phyloP scores from a whole-genome alignment of 1,140 invertebrate genomes.

The Teleogryllus occipitalis region DNA sequence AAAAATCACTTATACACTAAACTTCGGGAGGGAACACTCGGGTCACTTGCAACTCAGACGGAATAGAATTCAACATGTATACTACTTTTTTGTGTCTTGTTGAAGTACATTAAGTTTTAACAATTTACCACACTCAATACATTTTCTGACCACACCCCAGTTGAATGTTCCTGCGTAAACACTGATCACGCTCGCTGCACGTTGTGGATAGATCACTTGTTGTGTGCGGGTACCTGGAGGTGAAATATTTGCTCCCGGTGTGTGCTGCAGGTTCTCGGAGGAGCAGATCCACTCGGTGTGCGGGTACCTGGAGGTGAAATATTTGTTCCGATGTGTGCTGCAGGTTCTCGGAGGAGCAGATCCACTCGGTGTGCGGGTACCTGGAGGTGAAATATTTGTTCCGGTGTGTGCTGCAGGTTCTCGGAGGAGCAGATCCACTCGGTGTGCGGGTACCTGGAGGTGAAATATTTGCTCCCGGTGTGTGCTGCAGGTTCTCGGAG shows the following conservation, averaged over 20 bases:
- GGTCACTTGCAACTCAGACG: too few species aligned
- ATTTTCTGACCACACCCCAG: too few species aligned
- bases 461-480: conserved; percentile 20
- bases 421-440: conserved; percentile 28
- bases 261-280: conserved; percentile 25
- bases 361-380: conserved; percentile 29
- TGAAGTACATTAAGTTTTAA: too few species aligned
- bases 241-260: too few species aligned
- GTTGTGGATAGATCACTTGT: conserved; percentile 27
- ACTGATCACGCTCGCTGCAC: neutral
- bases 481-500: conserved; percentile 24
- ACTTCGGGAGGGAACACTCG: too few species aligned
- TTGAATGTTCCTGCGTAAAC: too few species aligned
- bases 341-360: conserved; percentile 26
- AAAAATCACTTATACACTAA: too few species aligned
- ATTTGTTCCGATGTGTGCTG: too few species aligned
- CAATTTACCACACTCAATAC: too few species aligned
- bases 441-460: conserved; percentile 28
- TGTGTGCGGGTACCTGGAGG: conserved; percentile 28
- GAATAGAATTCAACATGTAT: too few species aligned
- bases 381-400: conserved; percentile 31
- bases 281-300: conserved; percentile 28
- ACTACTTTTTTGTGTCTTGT: too few species aligned
- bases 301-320: conserved; percentile 30
- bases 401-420: too few species aligned